Conservation (phyloP, 64 coral and sea anemone species). For the Anthopleura sola region DNA sequence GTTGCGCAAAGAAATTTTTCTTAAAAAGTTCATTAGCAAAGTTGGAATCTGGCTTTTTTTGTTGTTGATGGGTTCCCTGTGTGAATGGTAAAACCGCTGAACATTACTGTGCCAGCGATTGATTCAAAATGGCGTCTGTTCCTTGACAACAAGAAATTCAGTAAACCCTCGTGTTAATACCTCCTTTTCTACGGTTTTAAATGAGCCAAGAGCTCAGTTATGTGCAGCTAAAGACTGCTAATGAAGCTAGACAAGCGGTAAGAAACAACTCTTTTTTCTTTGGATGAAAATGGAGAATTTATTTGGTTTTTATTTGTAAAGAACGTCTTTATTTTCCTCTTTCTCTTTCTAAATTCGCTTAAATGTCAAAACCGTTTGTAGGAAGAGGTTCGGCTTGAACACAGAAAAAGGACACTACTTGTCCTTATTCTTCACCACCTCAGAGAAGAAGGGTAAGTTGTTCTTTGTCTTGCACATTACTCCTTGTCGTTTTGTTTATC, state of each 20-base stretch:
- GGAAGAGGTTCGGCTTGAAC: constrained; percentile 84
- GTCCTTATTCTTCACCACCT: constrained; percentile 76
- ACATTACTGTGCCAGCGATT: not conserved
- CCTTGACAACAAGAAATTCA: constrained; percentile 1
- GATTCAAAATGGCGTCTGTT: constrained; percentile 60
- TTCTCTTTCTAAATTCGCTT: no score
- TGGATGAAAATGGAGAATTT: not conserved
- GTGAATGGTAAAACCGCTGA: not conserved
- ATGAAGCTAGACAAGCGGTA: constrained; percentile 93
- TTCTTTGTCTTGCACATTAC: not conserved
- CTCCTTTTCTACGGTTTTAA: not conserved
- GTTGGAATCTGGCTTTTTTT: no score
- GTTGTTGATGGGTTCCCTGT: not conserved
- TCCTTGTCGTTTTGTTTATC: no score
- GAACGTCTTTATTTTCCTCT: not conserved
- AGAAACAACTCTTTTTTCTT: not conserved
- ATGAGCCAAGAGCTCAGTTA: constrained; percentile 98
- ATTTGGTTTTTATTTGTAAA: not conserved
- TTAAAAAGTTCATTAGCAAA: no score
- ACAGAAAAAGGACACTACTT: constrained; percentile 84
- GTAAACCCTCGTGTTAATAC: not conserved
- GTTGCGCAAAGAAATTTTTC: no score
- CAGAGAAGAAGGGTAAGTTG: constrained; percentile 82
- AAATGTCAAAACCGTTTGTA: constrained; percentile 13
- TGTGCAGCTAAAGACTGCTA: constrained; percentile 97